Conservation (phyloP, 1,140 invertebrate genomes). For the Brachionus paranguensis region DNA sequence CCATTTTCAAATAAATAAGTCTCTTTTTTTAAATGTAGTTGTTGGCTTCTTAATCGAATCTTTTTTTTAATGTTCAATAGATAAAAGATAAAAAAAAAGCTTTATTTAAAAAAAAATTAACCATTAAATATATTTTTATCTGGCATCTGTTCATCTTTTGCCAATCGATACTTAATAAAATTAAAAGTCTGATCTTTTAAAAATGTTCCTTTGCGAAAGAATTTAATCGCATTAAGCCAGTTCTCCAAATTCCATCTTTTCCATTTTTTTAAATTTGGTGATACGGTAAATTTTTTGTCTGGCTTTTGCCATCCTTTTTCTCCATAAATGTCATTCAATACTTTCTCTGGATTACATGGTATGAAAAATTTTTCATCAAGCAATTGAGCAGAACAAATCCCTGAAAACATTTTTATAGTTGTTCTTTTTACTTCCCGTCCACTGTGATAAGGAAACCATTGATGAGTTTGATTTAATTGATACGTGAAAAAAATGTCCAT, state of each 20-base stretch:
- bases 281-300: neutral
- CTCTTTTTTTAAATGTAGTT: too few species aligned
- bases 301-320: neutral
- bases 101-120: too few species aligned
- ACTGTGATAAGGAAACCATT: neutral
- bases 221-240: neutral
- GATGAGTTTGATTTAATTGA: neutral
- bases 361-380: neutral
- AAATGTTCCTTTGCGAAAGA: neutral
- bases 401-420: neutral
- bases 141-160: neutral
- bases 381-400: neutral
- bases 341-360: neutral
- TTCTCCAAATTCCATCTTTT: neutral
- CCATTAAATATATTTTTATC: neutral
- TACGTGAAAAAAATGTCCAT: neutral
- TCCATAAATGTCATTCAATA: neutral
- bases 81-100: too few species aligned
- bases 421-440: neutral
- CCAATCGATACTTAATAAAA: neutral
- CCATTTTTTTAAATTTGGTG: neutral
- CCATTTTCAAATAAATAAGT: too few species aligned
- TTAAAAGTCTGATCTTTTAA: neutral
- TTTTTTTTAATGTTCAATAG: too few species aligned
- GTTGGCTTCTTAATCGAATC: too few species aligned